Base-by-base conservation (phyloP, 2,888 invertebrate genomes). In the Crematogaster levior region DNA sequence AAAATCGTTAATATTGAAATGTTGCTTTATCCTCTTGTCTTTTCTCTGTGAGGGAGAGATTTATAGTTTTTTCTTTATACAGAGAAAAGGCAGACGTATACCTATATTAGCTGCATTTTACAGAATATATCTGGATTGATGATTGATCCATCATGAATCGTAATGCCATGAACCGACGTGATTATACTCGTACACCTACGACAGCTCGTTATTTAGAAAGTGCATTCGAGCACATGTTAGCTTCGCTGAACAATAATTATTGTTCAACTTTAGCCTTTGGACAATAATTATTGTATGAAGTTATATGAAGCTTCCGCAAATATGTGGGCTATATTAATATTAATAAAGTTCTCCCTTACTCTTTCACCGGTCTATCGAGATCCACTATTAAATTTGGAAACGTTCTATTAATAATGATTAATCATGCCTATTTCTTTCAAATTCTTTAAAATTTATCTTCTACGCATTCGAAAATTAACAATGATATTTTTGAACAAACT, bases 201-300 rank as follows among this genome's bases (percentile, higher is more conserved):
- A 1, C n/a, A n/a, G n/a, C 12, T 60, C 27, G 27, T 63, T 63
- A 75, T 51, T 75, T 10, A 37, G 53, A 40, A 15, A 37, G n/a
- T 63, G 24, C 12, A 37, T 51, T 63, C 37, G n/a, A 53, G 40
- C 65, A 51, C 61, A 37, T 40, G 65, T 75, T 65, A 75, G 51
- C 51, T 30, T 21, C 6, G n/a, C 12, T 6, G 37, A 53, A 40
- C 51, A 75, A 51, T 65, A 51, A 75, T 75, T 40, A 75, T 65
- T 65, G 27, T 53, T 40, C 37, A 15, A 65, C 10, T 24, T 48
- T 30, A 3, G 5, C 12, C 12, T 51, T 63, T 37, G 24, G 21
- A 75, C 48, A 51, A 63, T 51, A 75, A 75, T 51, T 75, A 75
- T 65, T 63, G 10, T 21, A 51, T 5, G 4, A 61, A 34, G 63